Base-by-base conservation (phyloP, 2,797 vertebrate species). In the Cottoperca gobio region DNA sequence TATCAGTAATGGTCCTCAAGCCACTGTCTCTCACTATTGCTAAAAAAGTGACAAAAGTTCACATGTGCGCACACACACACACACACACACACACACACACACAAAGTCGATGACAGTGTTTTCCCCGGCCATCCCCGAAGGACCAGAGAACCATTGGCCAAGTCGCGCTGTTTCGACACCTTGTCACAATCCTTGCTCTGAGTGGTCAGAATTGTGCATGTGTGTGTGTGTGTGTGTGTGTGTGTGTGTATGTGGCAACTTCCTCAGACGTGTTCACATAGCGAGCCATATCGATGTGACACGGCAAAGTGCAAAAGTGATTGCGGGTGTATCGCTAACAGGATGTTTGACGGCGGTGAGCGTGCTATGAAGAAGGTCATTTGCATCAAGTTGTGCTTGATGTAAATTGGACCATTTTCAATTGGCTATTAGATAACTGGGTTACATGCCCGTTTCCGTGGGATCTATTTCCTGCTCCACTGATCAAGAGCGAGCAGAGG, bases 1-100 rank as follows among this genome's bases (percentile, higher is more conserved):
- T 95, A 90, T 91, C 88, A 79, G 91, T 95, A 95, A 95, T 94
- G 93, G 93, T 86, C 91, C 86, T 93, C 93, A 93, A 92, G 89
- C 78, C 76, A 74, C 75, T 45, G 76, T 80, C 80, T 86, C 81
- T 82, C 77, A 61, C 75, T 72, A 82, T 79, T 57, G 79, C 79
- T 62, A 62, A 83, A 86, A 35, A 86, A 81, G 64, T 73, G 70
- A 84, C 79, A 77, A 73, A 83, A 77, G 75, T 71, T 70, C 85
- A 85, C 79, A 57, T 66, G 37, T 39, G 48, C 12, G 2, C 68
- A 2, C 60, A 21, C 21, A 21, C 8, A 9, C 46, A 24, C 24
- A 17, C 57, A 64, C 53, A 39, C 26, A 42, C 21, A 26, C 48
- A 31, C 46, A 69, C 39, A 63, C 50, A 67, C 60, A 33, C n/a